Evolutionary conservation across 2,888 invertebrate genomes (phyloP), one percentile per base, ranked within the genome.

Genomic region (Cactoblastis cactorum): DNA sequence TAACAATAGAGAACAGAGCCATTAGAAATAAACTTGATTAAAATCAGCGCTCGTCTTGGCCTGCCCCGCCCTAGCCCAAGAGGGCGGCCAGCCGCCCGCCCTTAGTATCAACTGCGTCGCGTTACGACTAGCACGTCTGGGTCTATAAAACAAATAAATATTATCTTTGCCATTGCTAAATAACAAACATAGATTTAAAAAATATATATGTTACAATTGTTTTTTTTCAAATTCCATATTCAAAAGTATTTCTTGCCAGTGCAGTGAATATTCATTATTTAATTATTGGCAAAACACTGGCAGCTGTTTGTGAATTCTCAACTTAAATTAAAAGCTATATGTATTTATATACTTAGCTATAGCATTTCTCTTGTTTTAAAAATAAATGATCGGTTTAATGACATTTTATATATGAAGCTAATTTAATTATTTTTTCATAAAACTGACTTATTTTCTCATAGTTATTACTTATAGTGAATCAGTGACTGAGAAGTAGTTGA

Each of bases 11-110:
- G 43, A 54, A 52, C 53, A 49, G 49, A 39, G 52, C 50, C 61
- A 61, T 59, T 64, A 52, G 54, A 58, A 60, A 56, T 52, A 35
- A 85, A 84, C 68, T 78, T 71, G 77, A 85, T 86, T 85, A 82
- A 68, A 70, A 62, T 62, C 60, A 62, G 61, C 65, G 61, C 45
- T 59, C 51, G 58, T 60, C 58, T 59, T 51, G 50, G 53, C 51
- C 56, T 54, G 68, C 72, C 73, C 74, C 73, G 69, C 76, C 71
- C 74, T 56, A 57, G 56, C 52, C 54, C 43, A 50, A 45, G 57
- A 62, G 62, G 64, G 62, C 57, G 59, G 59, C 54, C 57, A 52
- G 59, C 59, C 62, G 64, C 53, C 69, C 69, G 62, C 69, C 74
- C 63, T 71, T 64, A 79, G 80, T 79, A 49, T 56, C 55, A 54